Evolutionary conservation across 2,113 vertebrate species (phyloP), one percentile per base, ranked within the genome.

Genomic region (human): DNA sequence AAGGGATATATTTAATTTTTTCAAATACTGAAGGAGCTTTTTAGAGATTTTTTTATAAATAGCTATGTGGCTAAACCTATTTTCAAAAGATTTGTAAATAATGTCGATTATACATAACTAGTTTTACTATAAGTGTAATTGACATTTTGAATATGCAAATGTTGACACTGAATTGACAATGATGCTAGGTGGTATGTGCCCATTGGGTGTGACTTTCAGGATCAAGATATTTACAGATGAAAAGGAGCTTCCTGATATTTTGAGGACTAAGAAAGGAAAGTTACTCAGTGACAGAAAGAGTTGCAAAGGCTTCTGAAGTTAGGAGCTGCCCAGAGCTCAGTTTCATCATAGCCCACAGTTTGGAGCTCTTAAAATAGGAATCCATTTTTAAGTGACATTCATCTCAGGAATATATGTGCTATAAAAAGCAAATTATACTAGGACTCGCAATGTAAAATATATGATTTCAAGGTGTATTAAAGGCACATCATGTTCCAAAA

Each of bases 381-480:
- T 94, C 96, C 93, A 95, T 97, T 97, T 97, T 96, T 97, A 97
- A 97, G 82, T 96, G 93, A 96, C 96, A 97, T 98, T 98, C 96
- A 95, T 95, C 94, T 89, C 93, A 97, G 96, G 61, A 91, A 94
- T 95, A 93, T 73, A 57, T 78, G n/a, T 88, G 85, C 94, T 96
- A 93, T 96, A 93, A 95, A 97, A 97, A 94, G 88, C 84, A 94
- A 96, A 68, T 91, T 94, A 80, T 86, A 90, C 85, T 84, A 90
- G 76, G 90, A 92, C 90, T 70, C 40, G 72, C 80, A 66, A 59
- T 89, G 94, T 78, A 95, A 97, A 97, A 82, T 85, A 76, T 8
- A 95, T 84, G 61, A 78, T 84, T 96, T 96, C 94, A 82, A 98
- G 93, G 94, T 95, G 64, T 93, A 38, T 89, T 92, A 92, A 81